phyloP scores from a whole-genome alignment of 1,140 invertebrate genomes.

The Dinoponera quadriceps region DNA sequence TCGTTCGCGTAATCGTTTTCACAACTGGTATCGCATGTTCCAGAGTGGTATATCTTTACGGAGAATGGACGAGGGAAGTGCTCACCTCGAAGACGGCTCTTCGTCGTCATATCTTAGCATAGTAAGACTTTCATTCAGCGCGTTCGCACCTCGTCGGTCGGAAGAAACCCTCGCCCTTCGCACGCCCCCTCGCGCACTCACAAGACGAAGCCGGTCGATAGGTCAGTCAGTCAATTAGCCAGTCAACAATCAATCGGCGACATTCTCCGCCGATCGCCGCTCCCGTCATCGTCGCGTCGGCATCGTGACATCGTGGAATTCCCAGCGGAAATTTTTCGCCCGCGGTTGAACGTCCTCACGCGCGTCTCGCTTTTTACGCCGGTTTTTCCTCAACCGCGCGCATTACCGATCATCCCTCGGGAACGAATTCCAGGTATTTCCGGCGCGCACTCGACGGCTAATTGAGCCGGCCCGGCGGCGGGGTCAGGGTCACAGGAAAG shows the following conservation, averaged over 20 bases:
- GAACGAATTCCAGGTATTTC: neutral
- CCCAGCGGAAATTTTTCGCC: slow-evolving; percentile 19
- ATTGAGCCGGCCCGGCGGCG: slow-evolving; percentile 38
- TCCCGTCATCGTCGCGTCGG: neutral
- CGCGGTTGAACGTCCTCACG: slow-evolving; percentile 3
- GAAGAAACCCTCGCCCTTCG: slow-evolving; percentile 29
- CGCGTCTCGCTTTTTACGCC: neutral
- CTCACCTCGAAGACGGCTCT: slow-evolving; percentile 67
- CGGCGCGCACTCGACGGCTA: neutral
- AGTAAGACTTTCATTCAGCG: slow-evolving; percentile 68
- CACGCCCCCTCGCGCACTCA: neutral
- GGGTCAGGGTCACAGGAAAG: slow-evolving; percentile 58
- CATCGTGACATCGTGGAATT: slow-evolving; percentile 32
- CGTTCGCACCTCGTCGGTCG: slow-evolving; percentile 31
- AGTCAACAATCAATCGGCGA: slow-evolving; percentile 20
- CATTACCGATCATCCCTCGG: neutral
- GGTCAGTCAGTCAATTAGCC: neutral
- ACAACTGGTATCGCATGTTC: neutral
- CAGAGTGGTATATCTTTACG: neutral
- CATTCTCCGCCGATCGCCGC: slow-evolving; percentile 12
- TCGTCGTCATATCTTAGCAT: slow-evolving; percentile 73
- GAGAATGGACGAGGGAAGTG: slow-evolving; percentile 3
- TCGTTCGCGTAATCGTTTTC: neutral
- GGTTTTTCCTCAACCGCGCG: neutral
- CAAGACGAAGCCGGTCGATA: neutral